phyloP scores from a whole-genome alignment of 2,888 invertebrate species.

The Drosophila emarginata region DNA sequence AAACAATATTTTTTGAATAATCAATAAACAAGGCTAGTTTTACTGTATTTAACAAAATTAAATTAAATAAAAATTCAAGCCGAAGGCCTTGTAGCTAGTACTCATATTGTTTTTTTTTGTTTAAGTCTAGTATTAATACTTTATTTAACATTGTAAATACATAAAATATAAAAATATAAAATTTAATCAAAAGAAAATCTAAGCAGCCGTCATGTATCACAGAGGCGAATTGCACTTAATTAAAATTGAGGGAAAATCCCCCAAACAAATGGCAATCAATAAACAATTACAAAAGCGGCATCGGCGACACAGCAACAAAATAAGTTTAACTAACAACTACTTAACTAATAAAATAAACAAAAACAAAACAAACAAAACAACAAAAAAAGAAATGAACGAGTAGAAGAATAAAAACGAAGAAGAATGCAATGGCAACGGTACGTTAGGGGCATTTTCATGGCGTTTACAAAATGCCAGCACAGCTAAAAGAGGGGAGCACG shows the following conservation, averaged over 20 bases:
- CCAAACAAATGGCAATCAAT: conserved; percentile 57
- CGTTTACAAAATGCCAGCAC: conserved; percentile 37
- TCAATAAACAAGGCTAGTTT: no score
- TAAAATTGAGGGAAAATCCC: conserved; percentile 23
- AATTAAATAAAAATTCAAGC: no score
- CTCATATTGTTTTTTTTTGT: no score
- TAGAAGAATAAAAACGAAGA: neutral
- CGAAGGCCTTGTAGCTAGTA: no score
- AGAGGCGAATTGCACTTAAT: neutral
- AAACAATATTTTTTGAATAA: no score
- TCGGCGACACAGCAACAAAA: conserved; percentile 28
- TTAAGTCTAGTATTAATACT: no score
- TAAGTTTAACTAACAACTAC: conserved; percentile 57
- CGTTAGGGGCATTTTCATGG: conserved; percentile 34
- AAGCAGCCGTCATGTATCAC: neutral
- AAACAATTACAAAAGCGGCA: conserved; percentile 44
- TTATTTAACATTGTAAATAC: no score
- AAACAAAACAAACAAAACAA: conserved; percentile 20
- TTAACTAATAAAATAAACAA: conserved; percentile 71
- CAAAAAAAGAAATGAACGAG: neutral
- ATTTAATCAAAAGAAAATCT: no score
- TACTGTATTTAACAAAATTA: no score
- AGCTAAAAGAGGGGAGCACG: conserved; percentile 15
- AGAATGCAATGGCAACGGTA: conserved; percentile 12
- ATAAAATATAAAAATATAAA: no score